phyloP scores from a whole-genome alignment of 1,140 invertebrate genomes.

The Drosophila kohkoa region DNA sequence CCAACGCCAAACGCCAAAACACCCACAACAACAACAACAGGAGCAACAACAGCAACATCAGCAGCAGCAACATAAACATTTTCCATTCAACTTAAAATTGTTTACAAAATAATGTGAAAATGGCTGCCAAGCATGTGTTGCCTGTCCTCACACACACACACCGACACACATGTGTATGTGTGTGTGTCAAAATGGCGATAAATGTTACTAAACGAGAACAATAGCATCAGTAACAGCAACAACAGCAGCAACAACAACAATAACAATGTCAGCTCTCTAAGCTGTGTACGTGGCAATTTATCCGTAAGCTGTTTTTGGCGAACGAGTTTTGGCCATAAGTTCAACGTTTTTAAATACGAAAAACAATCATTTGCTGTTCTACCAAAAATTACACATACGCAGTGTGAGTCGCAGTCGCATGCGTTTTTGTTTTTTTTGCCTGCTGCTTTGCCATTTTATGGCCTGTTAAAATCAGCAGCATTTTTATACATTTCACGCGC shows the following conservation, averaged over 20 bases:
- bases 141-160: slow-evolving; percentile 33
- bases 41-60: too few species aligned
- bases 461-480: slow-evolving; percentile 59
- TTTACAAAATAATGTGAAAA: slow-evolving; percentile 83
- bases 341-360: slow-evolving; percentile 65
- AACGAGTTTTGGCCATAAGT: slow-evolving; percentile 43
- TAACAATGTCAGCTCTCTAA: slow-evolving; percentile 23
- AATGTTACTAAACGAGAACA: slow-evolving; percentile 78
- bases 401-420: slow-evolving; percentile 11
- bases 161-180: background rate
- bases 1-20: slow-evolving; percentile 8
- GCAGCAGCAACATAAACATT: slow-evolving; percentile 69
- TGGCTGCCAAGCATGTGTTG: slow-evolving; percentile 80
- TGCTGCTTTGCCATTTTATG: slow-evolving; percentile 52
- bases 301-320: slow-evolving; percentile 27
- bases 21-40: slow-evolving; percentile 7
- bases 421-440: background rate
- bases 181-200: slow-evolving; percentile 76
- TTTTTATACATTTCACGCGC: slow-evolving; percentile 81
- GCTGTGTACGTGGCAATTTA: slow-evolving; percentile 52
- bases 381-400: slow-evolving; percentile 69
- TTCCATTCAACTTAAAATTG: slow-evolving; percentile 83
- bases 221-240: slow-evolving; percentile 51
- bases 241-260: slow-evolving; percentile 38
- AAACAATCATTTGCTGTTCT: slow-evolving; percentile 56